Percentiles rank a stretch among this genome's conserved stretches.
These are phyloP conservation scores for Sphenodon punctatus DNA, from an alignment of 2,797 vertebrate species.

Conservation along the genomic window DNA sequence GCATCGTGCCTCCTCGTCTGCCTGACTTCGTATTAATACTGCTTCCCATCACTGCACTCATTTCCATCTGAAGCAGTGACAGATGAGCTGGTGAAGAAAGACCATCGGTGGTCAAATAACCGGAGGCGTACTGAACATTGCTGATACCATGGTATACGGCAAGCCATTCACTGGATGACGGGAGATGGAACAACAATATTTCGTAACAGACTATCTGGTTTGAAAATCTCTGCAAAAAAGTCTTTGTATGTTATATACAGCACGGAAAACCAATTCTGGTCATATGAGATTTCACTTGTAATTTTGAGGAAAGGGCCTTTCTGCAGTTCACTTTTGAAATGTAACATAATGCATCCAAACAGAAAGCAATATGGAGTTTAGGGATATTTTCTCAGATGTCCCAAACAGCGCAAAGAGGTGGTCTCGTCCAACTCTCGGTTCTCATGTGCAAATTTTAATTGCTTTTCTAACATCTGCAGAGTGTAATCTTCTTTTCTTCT, in stretches of 20 bases:
- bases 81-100: not conserved
- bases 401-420: conserved; percentile 36
- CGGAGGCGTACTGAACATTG: too few species aligned
- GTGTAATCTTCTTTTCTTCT: conserved; percentile 61
- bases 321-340: not conserved
- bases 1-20: too few species aligned
- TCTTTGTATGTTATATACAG: not conserved
- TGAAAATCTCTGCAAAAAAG: too few species aligned
- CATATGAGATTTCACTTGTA: not conserved
- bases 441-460: conserved; percentile 63
- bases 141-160: too few species aligned
- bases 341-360: conserved; percentile 5
- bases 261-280: not conserved
- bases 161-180: too few species aligned
- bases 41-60: too few species aligned
- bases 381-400: conserved; percentile 16
- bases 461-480: conserved; percentile 61
- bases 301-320: not conserved
- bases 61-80: not conserved
- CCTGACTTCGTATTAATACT: too few species aligned
- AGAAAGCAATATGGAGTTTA: conserved; percentile 36
- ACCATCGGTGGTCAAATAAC: not conserved
- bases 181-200: not conserved
- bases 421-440: not conserved
- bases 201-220: not conserved